A percentile compares a stretch with the other conserved stretches of the same genome.
Conservation (phyloP, 2,797 vertebrate species). For the Channa striata region DNA sequence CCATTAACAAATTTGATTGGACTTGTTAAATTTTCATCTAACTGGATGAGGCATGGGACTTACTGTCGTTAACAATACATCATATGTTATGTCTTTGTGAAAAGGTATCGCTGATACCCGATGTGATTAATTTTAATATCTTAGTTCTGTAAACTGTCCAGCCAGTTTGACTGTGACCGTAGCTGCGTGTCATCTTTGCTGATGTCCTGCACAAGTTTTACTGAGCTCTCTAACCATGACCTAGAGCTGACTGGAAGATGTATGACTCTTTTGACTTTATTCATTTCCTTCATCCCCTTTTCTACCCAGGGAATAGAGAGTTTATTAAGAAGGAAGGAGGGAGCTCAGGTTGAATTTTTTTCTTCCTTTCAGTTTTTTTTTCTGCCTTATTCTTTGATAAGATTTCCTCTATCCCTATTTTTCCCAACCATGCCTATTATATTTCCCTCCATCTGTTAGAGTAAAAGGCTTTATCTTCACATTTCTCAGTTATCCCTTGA, state of each 20-base stretch:
- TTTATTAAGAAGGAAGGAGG: slow-evolving; percentile 32
- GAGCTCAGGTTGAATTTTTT: slow-evolving; percentile 31
- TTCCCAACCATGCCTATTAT: neutral
- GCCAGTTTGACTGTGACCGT: slow-evolving; percentile 13
- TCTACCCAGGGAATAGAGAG: slow-evolving; percentile 34
- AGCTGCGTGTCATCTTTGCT: slow-evolving; percentile 35
- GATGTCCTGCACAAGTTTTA: slow-evolving; percentile 37
- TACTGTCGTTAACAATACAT: neutral
- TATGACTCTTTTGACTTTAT: slow-evolving; percentile 45
- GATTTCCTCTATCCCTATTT: neutral
- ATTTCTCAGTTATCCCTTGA: slow-evolving; percentile 13
- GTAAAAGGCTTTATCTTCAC: slow-evolving; percentile 9
- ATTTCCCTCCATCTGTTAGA: neutral
- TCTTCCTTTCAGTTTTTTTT: slow-evolving; percentile 11
- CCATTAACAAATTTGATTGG: no score
- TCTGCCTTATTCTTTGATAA: neutral
- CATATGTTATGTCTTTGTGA: neutral
- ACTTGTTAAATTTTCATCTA: no score
- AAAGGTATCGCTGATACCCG: no score
- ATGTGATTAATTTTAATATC: slow-evolving; percentile 5
- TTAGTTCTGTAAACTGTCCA: slow-evolving; percentile 3
- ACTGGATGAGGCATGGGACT: neutral
- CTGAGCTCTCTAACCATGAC: slow-evolving; percentile 48
- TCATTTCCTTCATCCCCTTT: slow-evolving; percentile 47
- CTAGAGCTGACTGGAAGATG: slow-evolving; percentile 52